Evolutionary conservation across 2,797 vertebrate genomes (phyloP).

Genomic region (Sebastes glaucus): DNA sequence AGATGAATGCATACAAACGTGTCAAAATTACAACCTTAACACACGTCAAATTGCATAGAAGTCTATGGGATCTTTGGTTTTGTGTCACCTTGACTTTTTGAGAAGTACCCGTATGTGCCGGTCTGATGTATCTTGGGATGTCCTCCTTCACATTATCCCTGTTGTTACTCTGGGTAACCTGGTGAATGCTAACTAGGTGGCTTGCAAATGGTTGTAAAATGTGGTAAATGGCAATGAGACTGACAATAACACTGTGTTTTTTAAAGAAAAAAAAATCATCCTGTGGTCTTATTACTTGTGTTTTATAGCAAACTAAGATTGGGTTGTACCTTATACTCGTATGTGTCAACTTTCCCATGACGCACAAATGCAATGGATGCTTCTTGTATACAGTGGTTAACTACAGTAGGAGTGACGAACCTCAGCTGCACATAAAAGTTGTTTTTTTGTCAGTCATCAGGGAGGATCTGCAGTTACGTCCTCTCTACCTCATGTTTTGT

Average conservation of each 20-base stretch:
- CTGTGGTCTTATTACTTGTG: background rate
- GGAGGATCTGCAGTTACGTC: conserved; percentile 24
- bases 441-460: background rate
- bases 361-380: background rate
- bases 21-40: no score
- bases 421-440: background rate
- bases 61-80: no score
- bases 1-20: no score
- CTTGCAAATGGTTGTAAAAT: background rate
- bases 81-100: no score
- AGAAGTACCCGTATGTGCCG: no score
- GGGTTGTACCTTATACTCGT: background rate
- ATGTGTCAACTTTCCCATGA: background rate
- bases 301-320: background rate
- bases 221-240: background rate
- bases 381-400: background rate
- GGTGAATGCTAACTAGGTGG: background rate
- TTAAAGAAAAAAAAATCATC: background rate
- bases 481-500: conserved; percentile 27
- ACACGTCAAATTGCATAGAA: no score
- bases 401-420: background rate
- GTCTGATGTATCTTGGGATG: background rate
- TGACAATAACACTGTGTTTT: background rate
- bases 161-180: background rate
- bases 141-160: background rate